Evolutionary conservation across 2,797 vertebrate species (phyloP).

Genomic region (Agapornis canus): DNA sequence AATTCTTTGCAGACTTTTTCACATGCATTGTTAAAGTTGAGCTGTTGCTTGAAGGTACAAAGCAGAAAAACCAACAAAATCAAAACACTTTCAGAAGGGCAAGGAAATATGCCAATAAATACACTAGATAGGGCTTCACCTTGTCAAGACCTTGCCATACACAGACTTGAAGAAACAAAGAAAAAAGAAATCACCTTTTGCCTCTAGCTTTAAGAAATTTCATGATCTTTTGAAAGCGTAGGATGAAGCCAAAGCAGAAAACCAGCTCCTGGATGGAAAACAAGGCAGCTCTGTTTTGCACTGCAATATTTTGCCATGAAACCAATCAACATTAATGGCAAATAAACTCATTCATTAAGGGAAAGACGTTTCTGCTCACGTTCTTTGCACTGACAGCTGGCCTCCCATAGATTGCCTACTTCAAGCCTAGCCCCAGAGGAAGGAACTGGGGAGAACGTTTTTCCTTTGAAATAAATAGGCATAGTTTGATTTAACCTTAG

Average conservation of each 20-base stretch:
- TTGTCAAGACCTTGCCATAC: conserved; percentile 71
- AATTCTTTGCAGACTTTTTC: conserved; percentile 39
- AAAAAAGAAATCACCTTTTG: conserved; percentile 70
- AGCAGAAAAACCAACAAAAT: conserved; percentile 58
- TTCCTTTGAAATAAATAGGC: not conserved
- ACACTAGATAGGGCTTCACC: conserved; percentile 66
- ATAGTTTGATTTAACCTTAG: not conserved
- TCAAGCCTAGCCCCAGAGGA: not conserved
- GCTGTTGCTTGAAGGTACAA: conserved; percentile 56
- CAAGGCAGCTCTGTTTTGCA: not conserved
- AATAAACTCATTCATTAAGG: conserved; percentile 15
- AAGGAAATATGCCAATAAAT: conserved; percentile 70
- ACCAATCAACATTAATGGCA: conserved; percentile 5
- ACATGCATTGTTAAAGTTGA: conserved; percentile 55
- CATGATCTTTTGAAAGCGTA: conserved; percentile 45
- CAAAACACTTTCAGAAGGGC: conserved; percentile 67
- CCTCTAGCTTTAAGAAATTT: conserved; percentile 66
- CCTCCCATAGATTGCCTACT: not conserved
- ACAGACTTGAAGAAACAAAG: conserved; percentile 58
- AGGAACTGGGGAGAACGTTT: not conserved
- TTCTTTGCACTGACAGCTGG: not conserved
- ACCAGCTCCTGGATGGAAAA: conserved; percentile 22
- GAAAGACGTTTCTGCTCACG: not conserved
- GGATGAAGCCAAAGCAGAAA: conserved; percentile 49
- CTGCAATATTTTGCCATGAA: conserved; percentile 19